These are phyloP conservation scores for Danaus melanippus DNA, from an alignment of 1,140 invertebrate genomes.

Conservation along the genomic window DNA sequence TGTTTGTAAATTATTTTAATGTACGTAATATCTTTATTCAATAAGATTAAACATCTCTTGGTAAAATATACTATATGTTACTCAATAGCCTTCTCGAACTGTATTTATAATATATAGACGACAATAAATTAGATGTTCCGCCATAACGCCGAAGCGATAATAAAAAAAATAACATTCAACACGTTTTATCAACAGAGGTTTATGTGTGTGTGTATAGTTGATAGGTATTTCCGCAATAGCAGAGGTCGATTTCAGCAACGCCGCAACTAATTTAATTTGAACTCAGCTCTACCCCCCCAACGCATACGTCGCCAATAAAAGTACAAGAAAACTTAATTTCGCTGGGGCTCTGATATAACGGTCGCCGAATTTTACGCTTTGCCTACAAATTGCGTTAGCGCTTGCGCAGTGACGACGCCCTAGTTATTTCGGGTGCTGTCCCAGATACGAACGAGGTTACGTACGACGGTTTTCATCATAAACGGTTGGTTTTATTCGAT, in stretches of 20 bases:
- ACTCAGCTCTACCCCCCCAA: conserved; percentile 14
- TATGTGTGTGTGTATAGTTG: conserved; percentile 12
- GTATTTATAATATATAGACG: no score
- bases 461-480: conserved; percentile 61
- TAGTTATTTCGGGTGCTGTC: conserved; percentile 67
- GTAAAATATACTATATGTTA: no score
- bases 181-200: neutral
- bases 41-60: no score
- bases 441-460: conserved; percentile 60
- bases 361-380: conserved; percentile 27
- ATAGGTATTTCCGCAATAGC: conserved; percentile 27
- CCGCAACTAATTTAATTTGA: conserved; percentile 21
- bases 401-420: conserved; percentile 63
- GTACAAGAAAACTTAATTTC: neutral
- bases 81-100: no score
- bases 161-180: no score
- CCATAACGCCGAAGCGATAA: no score
- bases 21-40: no score
- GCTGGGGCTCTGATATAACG: conserved; percentile 25
- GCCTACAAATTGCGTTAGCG: conserved; percentile 50
- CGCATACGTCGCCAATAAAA: neutral
- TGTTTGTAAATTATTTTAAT: no score
- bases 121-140: no score
- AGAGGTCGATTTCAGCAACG: conserved; percentile 49
- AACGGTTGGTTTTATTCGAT: conserved; percentile 53